Base-by-base conservation (phyloP, 2,888 invertebrate genomes). In the Lycaena phlaeas region DNA sequence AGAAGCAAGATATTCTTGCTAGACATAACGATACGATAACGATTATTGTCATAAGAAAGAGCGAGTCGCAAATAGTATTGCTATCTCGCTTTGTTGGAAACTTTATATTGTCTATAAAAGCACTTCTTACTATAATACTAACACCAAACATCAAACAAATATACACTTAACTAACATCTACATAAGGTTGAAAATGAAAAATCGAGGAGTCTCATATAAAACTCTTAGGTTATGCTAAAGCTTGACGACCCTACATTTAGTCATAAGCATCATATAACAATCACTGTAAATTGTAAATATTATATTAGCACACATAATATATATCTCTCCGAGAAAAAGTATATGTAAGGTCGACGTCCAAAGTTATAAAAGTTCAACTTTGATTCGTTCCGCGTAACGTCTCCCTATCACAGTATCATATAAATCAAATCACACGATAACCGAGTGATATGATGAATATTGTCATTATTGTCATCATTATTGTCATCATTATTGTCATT, bases 91-190 rank as follows among this genome's bases (percentile, higher is more conserved):
- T 17, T 48, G 52, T 43, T 51, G 45, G 51, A 52, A 57, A 54
- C 49, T 54, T 50, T 49, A 50, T 46, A 56, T 61, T 55, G 50
- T 68, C 76, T 79, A 78, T 70, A 73, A 77, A 82, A 81, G 78
- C 79, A 79, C 77, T 81, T 77, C 61, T 60, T 57, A 56, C 78
- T 81, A 79, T 61, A 68, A 73, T n/a, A 72, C 78, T 57, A 64
- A 82, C 81, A 82, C 56, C 79, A 73, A 82, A 81, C 81, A 77
- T 72, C 70, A 79, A 81, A 79, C 66, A 67, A 81, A 76, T 64
- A 57, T 48, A 52, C 51, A 59, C 57, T 9, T 56, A 53, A 48
- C 45, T 46, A 44, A 39, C 30, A 43, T 52, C 50, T 51, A 53
- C 50, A 46, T 52, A 50, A 72, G 53, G 52, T 60, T 59, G 50